Conservation (phyloP, 2,888 invertebrate genomes). For the Schizaphis graminum region DNA sequence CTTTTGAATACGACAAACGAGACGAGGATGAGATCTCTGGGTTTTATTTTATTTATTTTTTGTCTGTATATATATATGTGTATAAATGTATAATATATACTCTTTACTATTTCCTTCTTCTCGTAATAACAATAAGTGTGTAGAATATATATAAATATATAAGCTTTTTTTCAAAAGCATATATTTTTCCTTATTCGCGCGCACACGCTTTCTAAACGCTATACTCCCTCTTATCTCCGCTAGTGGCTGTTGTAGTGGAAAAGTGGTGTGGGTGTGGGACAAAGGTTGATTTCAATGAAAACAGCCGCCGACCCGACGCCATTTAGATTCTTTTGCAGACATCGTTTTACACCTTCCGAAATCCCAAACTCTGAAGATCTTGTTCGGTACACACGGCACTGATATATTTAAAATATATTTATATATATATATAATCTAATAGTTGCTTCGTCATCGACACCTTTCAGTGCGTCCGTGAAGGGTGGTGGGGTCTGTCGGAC, state of each 20-base stretch:
- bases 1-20: constrained; percentile 63
- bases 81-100: neutral
- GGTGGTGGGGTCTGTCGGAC: constrained; percentile 32
- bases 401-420: constrained; percentile 32
- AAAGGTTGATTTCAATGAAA: constrained; percentile 11
- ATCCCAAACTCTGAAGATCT: constrained; percentile 24
- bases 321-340: neutral
- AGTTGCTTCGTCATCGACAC: constrained; percentile 61
- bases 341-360: neutral
- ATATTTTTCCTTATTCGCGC: constrained; percentile 26
- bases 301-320: neutral
- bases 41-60: constrained; percentile 27
- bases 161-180: constrained; percentile 33
- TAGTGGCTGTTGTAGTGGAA: neutral
- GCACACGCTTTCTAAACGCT: neutral
- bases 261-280: neutral
- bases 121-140: constrained; percentile 48
- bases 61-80: neutral
- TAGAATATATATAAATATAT: constrained; percentile 19
- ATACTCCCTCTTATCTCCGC: neutral
- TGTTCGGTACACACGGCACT: neutral
- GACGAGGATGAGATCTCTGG: constrained; percentile 47
- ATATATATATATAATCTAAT: neutral
- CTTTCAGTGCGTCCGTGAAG: neutral
- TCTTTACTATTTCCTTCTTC: constrained; percentile 32